A percentile compares a stretch with the other conserved stretches of the same genome.
Evolutionary conservation across 2,888 invertebrate species (phyloP).

Genomic region (Thereva nobilitata): DNA sequence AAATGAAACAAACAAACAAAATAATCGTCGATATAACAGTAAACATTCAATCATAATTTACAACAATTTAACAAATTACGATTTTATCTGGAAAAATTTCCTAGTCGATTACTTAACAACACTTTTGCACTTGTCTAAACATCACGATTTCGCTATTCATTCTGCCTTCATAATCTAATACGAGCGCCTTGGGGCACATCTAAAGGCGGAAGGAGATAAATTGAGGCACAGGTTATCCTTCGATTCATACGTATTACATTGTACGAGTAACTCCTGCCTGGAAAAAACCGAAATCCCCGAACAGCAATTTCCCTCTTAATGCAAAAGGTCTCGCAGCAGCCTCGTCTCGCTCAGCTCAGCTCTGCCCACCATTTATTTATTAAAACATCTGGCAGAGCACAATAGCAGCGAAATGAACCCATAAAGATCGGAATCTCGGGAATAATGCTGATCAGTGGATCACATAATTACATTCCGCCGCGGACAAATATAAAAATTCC

Average conservation of each 20-base stretch:
- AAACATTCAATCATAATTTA: too few relatives aligned
- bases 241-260: too few relatives aligned
- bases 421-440: slow-evolving; percentile 35
- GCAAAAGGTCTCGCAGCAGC: slow-evolving; percentile 13
- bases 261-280: too few relatives aligned
- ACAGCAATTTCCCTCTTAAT: not conserved
- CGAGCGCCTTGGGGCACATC: not conserved
- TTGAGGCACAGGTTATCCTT: too few relatives aligned
- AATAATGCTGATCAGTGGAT: slow-evolving; percentile 35
- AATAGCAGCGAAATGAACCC: slow-evolving; percentile 37
- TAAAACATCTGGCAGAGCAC: slow-evolving; percentile 38
- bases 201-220: too few relatives aligned
- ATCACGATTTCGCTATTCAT: slow-evolving; percentile 27
- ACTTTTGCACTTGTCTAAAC: slow-evolving; percentile 32
- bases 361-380: slow-evolving; percentile 31
- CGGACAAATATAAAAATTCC: slow-evolving; percentile 31
- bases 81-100: slow-evolving; percentile 22
- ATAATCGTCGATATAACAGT: too few relatives aligned
- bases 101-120: slow-evolving; percentile 27
- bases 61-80: not conserved
- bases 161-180: not conserved
- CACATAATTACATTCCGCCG: slow-evolving; percentile 35
- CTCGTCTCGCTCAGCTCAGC: slow-evolving; percentile 3
- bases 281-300: not conserved
- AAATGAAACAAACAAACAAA: too few relatives aligned